Percentiles rank a stretch among this genome's conserved stretches.
These are phyloP conservation scores for Hozukius guyotensis DNA, from an alignment of 2,797 vertebrate genomes.

Conservation along the genomic window DNA sequence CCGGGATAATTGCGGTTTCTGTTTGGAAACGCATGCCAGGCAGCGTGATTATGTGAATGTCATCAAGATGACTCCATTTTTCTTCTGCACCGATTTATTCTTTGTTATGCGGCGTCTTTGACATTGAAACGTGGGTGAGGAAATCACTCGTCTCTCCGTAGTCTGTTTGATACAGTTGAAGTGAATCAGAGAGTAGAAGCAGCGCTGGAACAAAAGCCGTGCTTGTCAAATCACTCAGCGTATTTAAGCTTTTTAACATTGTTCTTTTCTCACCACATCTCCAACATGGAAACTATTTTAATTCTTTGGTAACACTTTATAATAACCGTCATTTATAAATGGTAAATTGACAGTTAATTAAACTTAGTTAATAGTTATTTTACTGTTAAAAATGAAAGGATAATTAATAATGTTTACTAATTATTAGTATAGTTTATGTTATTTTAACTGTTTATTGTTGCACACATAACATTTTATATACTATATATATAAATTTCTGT, in stretches of 20 bases:
- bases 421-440: too few relatives aligned
- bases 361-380: too few relatives aligned
- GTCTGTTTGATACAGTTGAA: not conserved
- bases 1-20: not conserved
- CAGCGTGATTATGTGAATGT: not conserved
- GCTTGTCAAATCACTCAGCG: not conserved
- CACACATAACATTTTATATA: too few relatives aligned
- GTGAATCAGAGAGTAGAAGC: too few relatives aligned
- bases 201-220: not conserved
- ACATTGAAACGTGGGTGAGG: constrained; percentile 21
- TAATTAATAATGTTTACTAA: too few relatives aligned
- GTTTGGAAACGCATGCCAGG: not conserved
- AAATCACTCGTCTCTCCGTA: not conserved
- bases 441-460: too few relatives aligned
- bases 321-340: too few relatives aligned
- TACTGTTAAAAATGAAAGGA: too few relatives aligned
- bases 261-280: not conserved
- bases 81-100: not conserved
- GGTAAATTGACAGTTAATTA: too few relatives aligned
- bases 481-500: too few relatives aligned
- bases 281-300: not conserved
- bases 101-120: not conserved
- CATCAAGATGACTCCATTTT: not conserved
- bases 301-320: not conserved
- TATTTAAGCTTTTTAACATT: not conserved